Evolutionary conservation across 1,140 invertebrate species (phyloP), one percentile per base, ranked within the genome.

Genomic region (Liolophura sinensis): DNA sequence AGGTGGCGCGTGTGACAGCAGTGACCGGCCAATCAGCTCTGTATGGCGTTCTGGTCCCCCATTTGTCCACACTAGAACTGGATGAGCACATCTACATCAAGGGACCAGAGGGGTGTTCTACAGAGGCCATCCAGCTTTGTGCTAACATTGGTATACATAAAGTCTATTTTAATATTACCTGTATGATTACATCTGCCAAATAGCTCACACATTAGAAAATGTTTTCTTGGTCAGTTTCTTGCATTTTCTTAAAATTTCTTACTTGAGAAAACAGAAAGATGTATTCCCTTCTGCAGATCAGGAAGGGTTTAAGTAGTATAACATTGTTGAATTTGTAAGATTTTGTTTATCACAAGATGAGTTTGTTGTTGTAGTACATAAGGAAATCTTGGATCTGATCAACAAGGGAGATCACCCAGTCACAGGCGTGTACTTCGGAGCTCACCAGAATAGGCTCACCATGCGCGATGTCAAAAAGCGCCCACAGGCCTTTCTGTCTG

Each of bases 11-110:
- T 9, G 78, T 77, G 50, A 66, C 77, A 40, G 78, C 75, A 0
- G 60, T 82, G 12, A 71, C 67, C 60, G 78, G 79, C 5, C 73
- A 73, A 14, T 68, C 69, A 50, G 70, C 73, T 18, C 66, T 78
- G 58, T 82, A 78, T 69, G 81, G 81, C 24, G 73, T 73, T 57
- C 65, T 82, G 70, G 72, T 74, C 57, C 81, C 81, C 31, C 81
- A 81, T 70, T 60, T 81, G 60, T 73, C 72, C 56, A 71, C 74
- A 60, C 60, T 82, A 16, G 73, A 77, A 27, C 61, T 82, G 25
- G 73, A 81, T 72, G 81, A 82, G 60, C 79, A 82, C 57, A 79
- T 76, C 62, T 82, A 81, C 55, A 82, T 82, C 58, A 78, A 78
- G 67, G 81, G 81, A 61, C 81, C 81, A 0, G 57, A 67, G 12